Base-by-base conservation (phyloP, 1,140 invertebrate genomes). In the Melanaphis sacchari region DNA sequence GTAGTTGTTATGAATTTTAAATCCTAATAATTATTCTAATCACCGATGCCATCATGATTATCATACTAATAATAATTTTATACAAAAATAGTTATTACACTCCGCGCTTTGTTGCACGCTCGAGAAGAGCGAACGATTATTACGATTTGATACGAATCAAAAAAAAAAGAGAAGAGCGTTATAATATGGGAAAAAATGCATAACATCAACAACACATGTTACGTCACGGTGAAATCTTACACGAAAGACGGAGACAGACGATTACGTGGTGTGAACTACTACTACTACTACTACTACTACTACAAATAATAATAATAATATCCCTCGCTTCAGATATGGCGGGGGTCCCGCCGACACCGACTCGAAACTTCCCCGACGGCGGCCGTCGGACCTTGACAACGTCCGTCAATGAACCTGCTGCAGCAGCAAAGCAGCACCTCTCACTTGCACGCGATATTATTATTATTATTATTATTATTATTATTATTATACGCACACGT, bases 391-490 rank as follows among this genome's bases (percentile, higher is more conserved):
- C 91, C 91, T 92, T 92, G 91, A 84, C 91, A 92, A 92, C 91
- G 91, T 92, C 91, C 91, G 91, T 92, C 91, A 92, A 92, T 92
- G 91, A 92, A 92, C 91, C 91, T 81, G 76, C 91, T 76, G 59
- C 59, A n/a, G 59, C 59, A 76, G 54, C 54, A 59, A 59, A 24
- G 43, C n/a, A 43, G 91, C 9, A 31, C 66, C 90, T 91, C 90
- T 81, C 41, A n/a, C 66, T 76, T 2, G 66, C 40, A 26, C 59
- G 81, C 43, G 15, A 76, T 36, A 76, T 76, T 52, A 24, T 52
- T 46, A 9, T 46, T 46, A 46, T 46, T 6, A 9, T 46, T n/a
- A n/a, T n/a, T 36, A 76, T 76, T 52, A 24, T 52, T 36, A 76
- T 76, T 52, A 24, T 52, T 76, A n/a, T 76, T 76, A 81, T n/a